Evolutionary conservation across 2,888 invertebrate species (phyloP), one percentile per base, ranked within the genome.

Genomic region (Dasysyrphus albostriatus): DNA sequence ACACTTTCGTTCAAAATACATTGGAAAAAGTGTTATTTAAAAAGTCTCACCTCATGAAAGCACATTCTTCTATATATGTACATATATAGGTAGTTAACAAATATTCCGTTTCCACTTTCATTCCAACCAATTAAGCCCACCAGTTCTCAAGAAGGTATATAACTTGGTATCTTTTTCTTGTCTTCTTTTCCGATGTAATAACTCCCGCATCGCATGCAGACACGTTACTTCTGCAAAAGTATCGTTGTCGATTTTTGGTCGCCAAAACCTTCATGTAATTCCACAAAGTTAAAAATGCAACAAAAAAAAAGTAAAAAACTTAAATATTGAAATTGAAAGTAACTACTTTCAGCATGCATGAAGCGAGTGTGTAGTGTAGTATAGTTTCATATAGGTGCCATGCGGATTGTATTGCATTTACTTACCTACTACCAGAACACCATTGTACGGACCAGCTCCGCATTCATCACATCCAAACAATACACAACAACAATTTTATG

Each of bases 171-270:
- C 34, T 51, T 61, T 69, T 74, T 49, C 16, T 24, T 24, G 24
- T 42, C 59, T 32, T 54, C 44, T 54, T 5, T 44, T 61, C 16
- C 56, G n/a, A 54, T 29, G 29, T 39, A 70, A 75, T 81, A 47
- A 56, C 75, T 54, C 51, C 61, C 10, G 12, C 32, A 29, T 54
- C 14, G 58, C 59, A 74, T 69, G 58, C 10, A 10, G 16, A 67
- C 63, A 75, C 56, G 34, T 47, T 61, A 37, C 54, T 69, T 75
- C 39, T 70, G 56, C 63, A 61, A 76, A 81, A 81, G 63, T 63
- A 29, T 39, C 12, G 19, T 24, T 39, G 39, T 54, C 29, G 24
- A n/a, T 19, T 49, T 16, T 29, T 59, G 34, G 34, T 44, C 56
- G 32, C 47, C 9, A 61, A 80, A 80, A 80, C 44, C 32, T 69